phyloP scores from a whole-genome alignment of 2,113 vertebrate genomes.

The Mirza zaza region DNA sequence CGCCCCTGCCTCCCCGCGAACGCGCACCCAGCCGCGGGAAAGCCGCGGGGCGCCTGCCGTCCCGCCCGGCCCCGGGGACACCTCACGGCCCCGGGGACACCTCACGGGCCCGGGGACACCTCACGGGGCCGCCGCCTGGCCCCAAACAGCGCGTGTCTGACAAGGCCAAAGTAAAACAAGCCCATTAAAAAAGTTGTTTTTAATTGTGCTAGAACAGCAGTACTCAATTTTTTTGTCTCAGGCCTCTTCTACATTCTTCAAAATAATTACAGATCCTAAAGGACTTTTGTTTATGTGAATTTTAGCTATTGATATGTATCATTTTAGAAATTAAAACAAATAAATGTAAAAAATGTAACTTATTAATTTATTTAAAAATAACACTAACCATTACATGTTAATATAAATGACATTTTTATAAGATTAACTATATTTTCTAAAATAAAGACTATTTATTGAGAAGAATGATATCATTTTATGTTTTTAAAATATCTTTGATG shows the following conservation, averaged over 20 bases:
- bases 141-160: background rate
- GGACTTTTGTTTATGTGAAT: background rate
- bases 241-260: background rate
- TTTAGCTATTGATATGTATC: background rate
- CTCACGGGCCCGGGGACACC: background rate
- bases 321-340: conserved; percentile 24
- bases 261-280: background rate
- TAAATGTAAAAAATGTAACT: background rate
- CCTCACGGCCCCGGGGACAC: too few species aligned
- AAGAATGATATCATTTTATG: background rate
- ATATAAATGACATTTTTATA: background rate
- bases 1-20: too few species aligned
- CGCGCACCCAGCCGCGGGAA: too few species aligned
- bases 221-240: background rate
- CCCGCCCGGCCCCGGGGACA: background rate
- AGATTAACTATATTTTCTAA: background rate
- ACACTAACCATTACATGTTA: background rate
- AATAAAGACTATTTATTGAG: background rate
- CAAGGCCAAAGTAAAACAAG: background rate
- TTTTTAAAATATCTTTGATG: background rate
- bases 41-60: too few species aligned
- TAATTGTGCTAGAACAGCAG: background rate
- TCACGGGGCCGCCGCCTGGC: background rate
- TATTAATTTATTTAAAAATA: conserved; percentile 10
- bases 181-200: background rate